Percentiles rank a stretch among this genome's conserved stretches.
Evolutionary conservation across 2,113 vertebrate genomes (phyloP).

Genomic region (pig (Sus scrofa)): DNA sequence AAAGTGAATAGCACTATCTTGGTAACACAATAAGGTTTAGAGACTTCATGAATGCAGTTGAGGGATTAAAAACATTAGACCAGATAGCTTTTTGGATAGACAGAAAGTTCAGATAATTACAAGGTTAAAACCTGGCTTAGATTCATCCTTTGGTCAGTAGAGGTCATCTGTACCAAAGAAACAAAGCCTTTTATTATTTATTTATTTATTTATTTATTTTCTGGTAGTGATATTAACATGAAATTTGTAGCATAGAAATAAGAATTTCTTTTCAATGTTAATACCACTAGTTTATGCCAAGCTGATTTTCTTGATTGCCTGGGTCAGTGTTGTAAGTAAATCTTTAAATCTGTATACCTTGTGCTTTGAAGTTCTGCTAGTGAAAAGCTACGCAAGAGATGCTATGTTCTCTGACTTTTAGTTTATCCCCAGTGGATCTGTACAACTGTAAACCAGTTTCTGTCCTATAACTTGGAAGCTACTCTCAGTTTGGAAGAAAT

Average conservation of each 20-base stretch:
- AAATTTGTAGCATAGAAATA: conserved; percentile 37
- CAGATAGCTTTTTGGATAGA: conserved; percentile 41
- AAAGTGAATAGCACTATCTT: not conserved
- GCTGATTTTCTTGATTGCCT: conserved; percentile 5
- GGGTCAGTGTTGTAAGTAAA: conserved; percentile 42
- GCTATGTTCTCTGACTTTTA: not conserved
- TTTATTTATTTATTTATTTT: not conserved
- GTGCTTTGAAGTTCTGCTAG: not conserved
- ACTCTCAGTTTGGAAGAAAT: conserved; percentile 11
- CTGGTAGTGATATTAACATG: not conserved
- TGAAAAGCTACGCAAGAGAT: not conserved
- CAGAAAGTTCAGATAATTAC: not conserved
- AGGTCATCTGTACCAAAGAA: conserved; percentile 46
- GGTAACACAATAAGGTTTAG: not conserved
- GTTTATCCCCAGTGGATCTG: not conserved
- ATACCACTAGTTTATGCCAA: not conserved
- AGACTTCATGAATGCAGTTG: not conserved
- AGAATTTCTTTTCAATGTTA: conserved; percentile 47
- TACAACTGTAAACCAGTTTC: not conserved
- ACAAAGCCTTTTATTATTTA: not conserved
- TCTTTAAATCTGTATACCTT: not conserved
- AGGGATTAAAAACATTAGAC: not conserved
- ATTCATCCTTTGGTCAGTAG: conserved; percentile 52
- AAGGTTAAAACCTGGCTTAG: not conserved
- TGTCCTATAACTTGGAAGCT: not conserved